phyloP scores from a whole-genome alignment of 2,888 invertebrate species.

The Drosophila siamana region DNA sequence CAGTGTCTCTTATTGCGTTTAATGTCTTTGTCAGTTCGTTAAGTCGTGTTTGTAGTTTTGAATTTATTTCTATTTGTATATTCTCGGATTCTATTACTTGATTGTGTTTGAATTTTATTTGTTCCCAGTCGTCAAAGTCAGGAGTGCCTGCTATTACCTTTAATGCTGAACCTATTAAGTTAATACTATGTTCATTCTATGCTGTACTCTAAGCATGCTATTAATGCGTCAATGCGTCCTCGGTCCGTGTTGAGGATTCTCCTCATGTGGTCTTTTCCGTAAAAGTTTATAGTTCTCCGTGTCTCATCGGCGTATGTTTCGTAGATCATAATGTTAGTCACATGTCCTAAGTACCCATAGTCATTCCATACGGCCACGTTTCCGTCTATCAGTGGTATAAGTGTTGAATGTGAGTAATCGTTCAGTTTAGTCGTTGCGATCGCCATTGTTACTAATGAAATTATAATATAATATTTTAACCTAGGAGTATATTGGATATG shows the following conservation, averaged over 20 bases:
- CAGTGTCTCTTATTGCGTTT: not conserved
- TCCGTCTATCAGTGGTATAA: conserved; percentile 23
- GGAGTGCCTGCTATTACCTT: conserved; percentile 17
- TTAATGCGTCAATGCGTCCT: conserved; percentile 5
- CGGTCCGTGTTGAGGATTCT: not conserved
- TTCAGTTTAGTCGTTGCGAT: too few relatives aligned
- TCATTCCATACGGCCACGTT: conserved; percentile 22
- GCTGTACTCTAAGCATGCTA: not conserved
- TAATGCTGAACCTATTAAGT: not conserved
- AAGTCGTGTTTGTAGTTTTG: conserved; percentile 7
- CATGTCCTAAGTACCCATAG: conserved; percentile 25
- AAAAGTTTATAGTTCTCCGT: conserved; percentile 4
- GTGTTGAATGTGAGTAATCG: too few relatives aligned
- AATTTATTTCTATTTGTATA: conserved; percentile 18
- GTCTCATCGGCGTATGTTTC: too few relatives aligned
- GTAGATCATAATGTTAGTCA: conserved; percentile 11
- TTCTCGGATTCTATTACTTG: conserved; percentile 17
- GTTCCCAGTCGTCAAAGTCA: conserved; percentile 16
- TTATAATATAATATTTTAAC: too few relatives aligned
- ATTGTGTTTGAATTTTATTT: conserved; percentile 10
- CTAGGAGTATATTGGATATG: too few relatives aligned
- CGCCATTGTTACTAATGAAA: too few relatives aligned
- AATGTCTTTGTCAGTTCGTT: conserved; percentile 12
- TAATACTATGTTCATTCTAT: too few relatives aligned
- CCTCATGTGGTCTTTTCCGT: conserved; percentile 9